Conservation (phyloP, 2,888 invertebrate species). For the Aromia moschata region DNA sequence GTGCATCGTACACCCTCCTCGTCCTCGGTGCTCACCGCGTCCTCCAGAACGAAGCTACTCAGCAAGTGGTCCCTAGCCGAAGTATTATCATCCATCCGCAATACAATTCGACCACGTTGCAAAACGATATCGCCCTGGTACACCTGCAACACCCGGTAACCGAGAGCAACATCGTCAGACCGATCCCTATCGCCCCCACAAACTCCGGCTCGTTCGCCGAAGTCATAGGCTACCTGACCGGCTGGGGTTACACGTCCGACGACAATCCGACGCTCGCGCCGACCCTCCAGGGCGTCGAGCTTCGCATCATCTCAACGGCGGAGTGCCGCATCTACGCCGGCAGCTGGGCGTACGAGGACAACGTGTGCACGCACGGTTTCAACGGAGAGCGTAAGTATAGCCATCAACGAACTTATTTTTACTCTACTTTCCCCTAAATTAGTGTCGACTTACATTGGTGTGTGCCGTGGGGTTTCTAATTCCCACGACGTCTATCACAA, state of each 20-base stretch:
- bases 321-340: slow-evolving; percentile 61
- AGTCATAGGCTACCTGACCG: not conserved
- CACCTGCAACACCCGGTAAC: slow-evolving; percentile 31
- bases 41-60: slow-evolving; percentile 13
- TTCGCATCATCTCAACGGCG: slow-evolving; percentile 58
- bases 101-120: slow-evolving; percentile 27
- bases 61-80: slow-evolving; percentile 43
- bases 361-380: too few species aligned
- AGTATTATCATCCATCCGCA: slow-evolving; percentile 36
- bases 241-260: slow-evolving; percentile 3
- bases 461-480: too few species aligned
- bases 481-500: too few species aligned
- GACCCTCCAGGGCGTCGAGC: not conserved
- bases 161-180: slow-evolving; percentile 28
- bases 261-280: not conserved
- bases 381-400: too few species aligned
- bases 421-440: too few species aligned
- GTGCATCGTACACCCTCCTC: too few species aligned
- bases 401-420: too few species aligned
- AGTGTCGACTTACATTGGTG: too few species aligned
- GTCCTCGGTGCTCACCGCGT: slow-evolving; percentile 17
- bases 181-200: slow-evolving; percentile 1
- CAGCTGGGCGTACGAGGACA: slow-evolving; percentile 57
- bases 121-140: slow-evolving; percentile 42
- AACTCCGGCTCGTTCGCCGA: not conserved